Percentiles rank a stretch among this genome's conserved stretches.
Conservation (phyloP, 2,797 vertebrate genomes). For the Parotocinclus haroldoi region DNA sequence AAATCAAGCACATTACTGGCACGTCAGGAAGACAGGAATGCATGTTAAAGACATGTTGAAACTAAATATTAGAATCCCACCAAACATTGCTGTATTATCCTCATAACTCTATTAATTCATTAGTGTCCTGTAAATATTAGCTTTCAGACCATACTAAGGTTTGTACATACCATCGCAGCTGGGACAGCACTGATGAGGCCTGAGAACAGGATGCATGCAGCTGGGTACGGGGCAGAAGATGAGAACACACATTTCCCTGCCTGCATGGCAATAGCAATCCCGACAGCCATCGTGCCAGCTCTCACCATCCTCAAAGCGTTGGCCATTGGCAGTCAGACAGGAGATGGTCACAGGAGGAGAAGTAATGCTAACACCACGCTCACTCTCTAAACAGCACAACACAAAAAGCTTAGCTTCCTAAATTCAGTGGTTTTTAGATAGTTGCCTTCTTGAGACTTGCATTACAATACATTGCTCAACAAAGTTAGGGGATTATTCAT, state of each 20-base stretch:
- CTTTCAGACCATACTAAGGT: no score
- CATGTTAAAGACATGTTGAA: no score
- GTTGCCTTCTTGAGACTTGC: no score
- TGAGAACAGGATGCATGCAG: conserved; percentile 70
- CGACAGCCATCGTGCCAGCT: conserved; percentile 79
- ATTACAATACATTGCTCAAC: no score
- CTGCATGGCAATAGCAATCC: conserved; percentile 75
- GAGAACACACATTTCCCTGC: conserved; percentile 80
- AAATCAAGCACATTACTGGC: no score
- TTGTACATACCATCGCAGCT: conserved; percentile 72
- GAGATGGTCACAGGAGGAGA: conserved; percentile 48
- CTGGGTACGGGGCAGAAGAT: conserved; percentile 74
- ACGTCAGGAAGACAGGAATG: no score
- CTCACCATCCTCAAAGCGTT: conserved; percentile 68
- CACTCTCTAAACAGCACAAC: conserved; percentile 53
- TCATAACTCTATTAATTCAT: no score
- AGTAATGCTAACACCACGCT: conserved; percentile 52
- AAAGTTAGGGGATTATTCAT: no score
- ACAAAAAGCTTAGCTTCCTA: conserved; percentile 11
- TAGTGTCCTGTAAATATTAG: no score
- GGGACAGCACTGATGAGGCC: conserved; percentile 74
- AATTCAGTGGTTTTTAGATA: no score
- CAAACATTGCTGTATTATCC: no score
- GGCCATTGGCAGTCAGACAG: conserved; percentile 70
- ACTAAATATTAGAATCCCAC: no score